These are phyloP conservation scores for Amphilophus citrinellus DNA, from an alignment of 2,113 vertebrate genomes.

Conservation along the genomic window DNA sequence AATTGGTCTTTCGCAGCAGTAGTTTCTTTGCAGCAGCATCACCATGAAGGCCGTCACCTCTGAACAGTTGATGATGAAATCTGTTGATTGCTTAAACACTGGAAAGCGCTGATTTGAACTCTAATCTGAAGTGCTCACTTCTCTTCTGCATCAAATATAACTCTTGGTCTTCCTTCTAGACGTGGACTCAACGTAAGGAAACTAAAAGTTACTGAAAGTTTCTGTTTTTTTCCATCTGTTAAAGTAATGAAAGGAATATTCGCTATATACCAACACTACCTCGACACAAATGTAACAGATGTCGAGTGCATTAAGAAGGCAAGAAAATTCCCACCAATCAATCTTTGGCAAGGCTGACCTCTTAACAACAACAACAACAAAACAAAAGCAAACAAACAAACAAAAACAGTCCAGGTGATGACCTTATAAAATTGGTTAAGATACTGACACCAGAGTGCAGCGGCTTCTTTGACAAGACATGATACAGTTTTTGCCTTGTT, in stretches of 20 bases:
- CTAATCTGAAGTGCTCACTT: neutral
- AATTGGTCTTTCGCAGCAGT: neutral
- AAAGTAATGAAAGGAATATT: neutral
- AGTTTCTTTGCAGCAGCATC: neutral
- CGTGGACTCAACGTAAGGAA: accelerated
- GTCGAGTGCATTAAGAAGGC: too few relatives aligned
- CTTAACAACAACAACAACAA: too few relatives aligned
- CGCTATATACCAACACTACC: neutral
- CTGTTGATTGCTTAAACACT: neutral
- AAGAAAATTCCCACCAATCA: too few relatives aligned
- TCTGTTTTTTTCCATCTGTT: neutral
- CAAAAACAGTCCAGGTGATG: too few relatives aligned
- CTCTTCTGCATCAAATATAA: neutral
- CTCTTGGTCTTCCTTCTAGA: neutral
- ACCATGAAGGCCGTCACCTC: accelerated
- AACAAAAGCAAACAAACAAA: too few relatives aligned
- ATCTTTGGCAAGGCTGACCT: too few relatives aligned
- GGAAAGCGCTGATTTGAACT: neutral
- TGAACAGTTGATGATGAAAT: neutral
- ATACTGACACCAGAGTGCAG: too few relatives aligned
- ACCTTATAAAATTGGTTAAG: too few relatives aligned
- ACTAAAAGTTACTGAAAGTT: neutral
- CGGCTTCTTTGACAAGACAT: too few relatives aligned
- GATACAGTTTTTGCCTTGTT: too few relatives aligned
- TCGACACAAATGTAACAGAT: too few relatives aligned